These are phyloP conservation scores for Megaptera novaeangliae DNA, from an alignment of 2,113 vertebrate species.

Conservation along the genomic window DNA sequence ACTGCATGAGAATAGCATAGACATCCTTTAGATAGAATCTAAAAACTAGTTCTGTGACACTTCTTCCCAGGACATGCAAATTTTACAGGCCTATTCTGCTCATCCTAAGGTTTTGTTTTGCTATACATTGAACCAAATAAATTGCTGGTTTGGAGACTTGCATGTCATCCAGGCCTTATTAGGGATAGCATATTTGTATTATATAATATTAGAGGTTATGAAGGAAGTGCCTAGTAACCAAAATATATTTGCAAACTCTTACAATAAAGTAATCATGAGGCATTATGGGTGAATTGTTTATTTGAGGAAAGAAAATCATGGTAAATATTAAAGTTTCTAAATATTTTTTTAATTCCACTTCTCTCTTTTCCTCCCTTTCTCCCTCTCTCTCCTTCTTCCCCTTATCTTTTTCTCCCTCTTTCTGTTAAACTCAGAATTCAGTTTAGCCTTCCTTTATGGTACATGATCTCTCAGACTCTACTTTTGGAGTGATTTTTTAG, in stretches of 20 bases:
- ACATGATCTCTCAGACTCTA: not conserved
- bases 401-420: not conserved
- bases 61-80: not conserved
- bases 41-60: not conserved
- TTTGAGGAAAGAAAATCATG: not conserved
- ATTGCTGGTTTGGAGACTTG: not conserved
- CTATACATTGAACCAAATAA: not conserved
- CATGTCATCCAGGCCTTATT: not conserved
- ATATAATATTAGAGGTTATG: not conserved
- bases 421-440: not conserved
- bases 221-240: not conserved
- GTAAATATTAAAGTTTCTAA: not conserved
- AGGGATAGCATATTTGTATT: not conserved
- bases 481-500: not conserved
- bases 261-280: not conserved
- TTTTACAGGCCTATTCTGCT: not conserved
- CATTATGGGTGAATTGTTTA: not conserved
- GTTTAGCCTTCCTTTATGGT: not conserved
- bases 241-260: not conserved
- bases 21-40: not conserved
- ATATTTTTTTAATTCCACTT: not conserved
- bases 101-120: not conserved
- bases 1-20: fast-evolving
- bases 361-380: not conserved
- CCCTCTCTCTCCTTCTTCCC: not conserved